These are phyloP conservation scores for Galagoides demidoff DNA, from an alignment of 2,797 vertebrate genomes.

Conservation along the genomic window DNA sequence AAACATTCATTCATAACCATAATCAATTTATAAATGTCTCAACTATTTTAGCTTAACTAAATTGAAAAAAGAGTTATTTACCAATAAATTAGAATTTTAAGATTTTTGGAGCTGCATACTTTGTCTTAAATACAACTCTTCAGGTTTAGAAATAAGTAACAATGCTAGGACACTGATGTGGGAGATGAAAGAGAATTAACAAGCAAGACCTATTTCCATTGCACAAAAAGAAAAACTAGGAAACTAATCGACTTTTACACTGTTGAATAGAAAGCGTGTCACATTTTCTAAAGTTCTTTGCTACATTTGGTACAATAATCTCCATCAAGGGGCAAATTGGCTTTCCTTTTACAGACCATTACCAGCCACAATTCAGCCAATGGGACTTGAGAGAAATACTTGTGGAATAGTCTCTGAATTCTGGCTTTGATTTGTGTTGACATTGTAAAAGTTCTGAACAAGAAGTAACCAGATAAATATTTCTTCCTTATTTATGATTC, in stretches of 20 bases:
- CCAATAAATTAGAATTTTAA: constrained; percentile 51
- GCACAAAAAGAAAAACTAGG: constrained; percentile 55
- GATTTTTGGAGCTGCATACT: background rate
- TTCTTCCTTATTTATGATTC: background rate
- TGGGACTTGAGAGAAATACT: constrained; percentile 74
- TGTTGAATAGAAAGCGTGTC: constrained; percentile 70
- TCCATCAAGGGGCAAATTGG: constrained; percentile 84
- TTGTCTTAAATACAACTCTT: constrained; percentile 30
- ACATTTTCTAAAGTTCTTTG: constrained; percentile 83
- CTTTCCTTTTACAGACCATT: constrained; percentile 85
- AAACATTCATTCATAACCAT: background rate
- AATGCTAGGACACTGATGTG: background rate
- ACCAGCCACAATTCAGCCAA: constrained; percentile 77
- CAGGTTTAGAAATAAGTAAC: constrained; percentile 48
- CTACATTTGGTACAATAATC: constrained; percentile 85
- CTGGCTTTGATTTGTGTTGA: constrained; percentile 66
- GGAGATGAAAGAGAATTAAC: constrained; percentile 69
- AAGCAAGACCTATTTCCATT: constrained; percentile 68
- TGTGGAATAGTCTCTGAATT: constrained; percentile 70
- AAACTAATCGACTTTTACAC: constrained; percentile 73
- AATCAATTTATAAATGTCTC: background rate
- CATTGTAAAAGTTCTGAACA: constrained; percentile 62
- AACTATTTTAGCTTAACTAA: background rate
- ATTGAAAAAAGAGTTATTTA: constrained; percentile 16
- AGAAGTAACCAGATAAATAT: constrained; percentile 41